Conservation (phyloP, 37 sponge, comb jelly and placozoan genomes). For the Ephydatia muelleri region DNA sequence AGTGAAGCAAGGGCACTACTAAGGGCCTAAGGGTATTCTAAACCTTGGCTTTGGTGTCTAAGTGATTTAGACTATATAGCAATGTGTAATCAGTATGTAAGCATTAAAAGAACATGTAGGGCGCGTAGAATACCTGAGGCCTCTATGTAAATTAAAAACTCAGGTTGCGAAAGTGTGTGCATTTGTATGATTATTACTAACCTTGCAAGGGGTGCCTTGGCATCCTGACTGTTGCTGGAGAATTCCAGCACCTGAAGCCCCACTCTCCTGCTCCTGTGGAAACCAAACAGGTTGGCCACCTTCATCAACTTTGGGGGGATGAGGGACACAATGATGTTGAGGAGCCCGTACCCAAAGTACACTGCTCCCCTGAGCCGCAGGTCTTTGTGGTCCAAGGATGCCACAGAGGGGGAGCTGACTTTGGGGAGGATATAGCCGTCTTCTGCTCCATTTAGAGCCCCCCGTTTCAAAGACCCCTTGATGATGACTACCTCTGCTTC, state of each 20-base stretch:
- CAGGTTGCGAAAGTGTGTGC: background rate
- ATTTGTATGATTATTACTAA: conserved; percentile 17
- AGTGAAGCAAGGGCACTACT: too few species aligned
- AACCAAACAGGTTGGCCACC: conserved; percentile 94
- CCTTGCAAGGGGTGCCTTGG: conserved; percentile 91
- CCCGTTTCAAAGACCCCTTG: background rate
- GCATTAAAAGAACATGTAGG: too few species aligned
- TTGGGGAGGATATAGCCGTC: background rate
- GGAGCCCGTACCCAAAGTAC: conserved; percentile 89
- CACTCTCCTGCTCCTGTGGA: conserved; percentile 79
- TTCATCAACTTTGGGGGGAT: conserved; percentile 94
- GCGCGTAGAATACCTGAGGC: too few species aligned
- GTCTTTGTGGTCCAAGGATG: conserved; percentile 11
- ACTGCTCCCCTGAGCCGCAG: conserved; percentile 65
- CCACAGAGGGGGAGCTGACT: background rate
- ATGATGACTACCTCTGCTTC: background rate
- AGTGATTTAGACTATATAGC: too few species aligned
- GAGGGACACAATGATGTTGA: conserved; percentile 91
- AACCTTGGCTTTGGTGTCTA: too few species aligned
- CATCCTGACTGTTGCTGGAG: conserved; percentile 75
- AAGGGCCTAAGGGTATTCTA: too few species aligned
- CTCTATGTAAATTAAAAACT: background rate
- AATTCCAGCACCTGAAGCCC: conserved; percentile 86
- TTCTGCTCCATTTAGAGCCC: conserved; percentile 11
- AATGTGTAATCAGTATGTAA: too few species aligned